phyloP scores from a whole-genome alignment of 1,140 invertebrate genomes.

The Dreissena polymorpha region DNA sequence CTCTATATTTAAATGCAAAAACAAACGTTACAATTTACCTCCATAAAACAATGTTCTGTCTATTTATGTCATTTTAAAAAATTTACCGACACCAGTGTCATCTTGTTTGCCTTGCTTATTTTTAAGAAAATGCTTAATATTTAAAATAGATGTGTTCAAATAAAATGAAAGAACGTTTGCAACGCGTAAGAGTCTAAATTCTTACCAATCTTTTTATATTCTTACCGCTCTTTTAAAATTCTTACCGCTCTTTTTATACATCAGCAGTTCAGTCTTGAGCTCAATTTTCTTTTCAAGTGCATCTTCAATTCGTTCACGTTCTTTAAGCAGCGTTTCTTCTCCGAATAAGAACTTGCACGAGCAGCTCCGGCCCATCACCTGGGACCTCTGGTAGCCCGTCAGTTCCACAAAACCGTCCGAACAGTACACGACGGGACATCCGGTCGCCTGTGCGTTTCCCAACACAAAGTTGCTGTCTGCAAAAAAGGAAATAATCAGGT shows the following conservation, averaged over 20 bases:
- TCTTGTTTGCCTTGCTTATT: too few species aligned
- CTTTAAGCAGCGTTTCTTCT: conserved; percentile 92
- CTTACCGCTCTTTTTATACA: conserved; percentile 97
- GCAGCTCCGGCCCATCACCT: conserved; percentile 93
- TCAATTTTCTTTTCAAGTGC: conserved; percentile 94
- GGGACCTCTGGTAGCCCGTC: conserved; percentile 94
- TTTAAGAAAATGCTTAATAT: too few species aligned
- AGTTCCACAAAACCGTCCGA: conserved; percentile 98
- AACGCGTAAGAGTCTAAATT: too few species aligned
- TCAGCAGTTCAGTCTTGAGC: conserved; percentile 95
- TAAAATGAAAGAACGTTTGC: too few species aligned
- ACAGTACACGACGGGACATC: conserved; percentile 98
- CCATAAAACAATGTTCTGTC: too few species aligned
- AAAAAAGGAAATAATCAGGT: conserved; percentile 78
- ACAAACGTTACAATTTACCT: too few species aligned
- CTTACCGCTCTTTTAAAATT: not conserved
- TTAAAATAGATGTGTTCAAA: too few species aligned
- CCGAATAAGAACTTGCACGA: conserved; percentile 98
- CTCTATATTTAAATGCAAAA: too few species aligned
- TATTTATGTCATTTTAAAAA: too few species aligned
- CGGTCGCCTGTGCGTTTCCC: conserved; percentile 96
- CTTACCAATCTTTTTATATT: too few species aligned
- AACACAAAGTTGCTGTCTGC: conserved; percentile 99
- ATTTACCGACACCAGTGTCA: too few species aligned
- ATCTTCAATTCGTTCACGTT: conserved; percentile 93